Percentiles rank a stretch among this genome's conserved stretches.
Evolutionary conservation across 2,113 vertebrate genomes (phyloP).

Genomic region (Pao palembangensis): DNA sequence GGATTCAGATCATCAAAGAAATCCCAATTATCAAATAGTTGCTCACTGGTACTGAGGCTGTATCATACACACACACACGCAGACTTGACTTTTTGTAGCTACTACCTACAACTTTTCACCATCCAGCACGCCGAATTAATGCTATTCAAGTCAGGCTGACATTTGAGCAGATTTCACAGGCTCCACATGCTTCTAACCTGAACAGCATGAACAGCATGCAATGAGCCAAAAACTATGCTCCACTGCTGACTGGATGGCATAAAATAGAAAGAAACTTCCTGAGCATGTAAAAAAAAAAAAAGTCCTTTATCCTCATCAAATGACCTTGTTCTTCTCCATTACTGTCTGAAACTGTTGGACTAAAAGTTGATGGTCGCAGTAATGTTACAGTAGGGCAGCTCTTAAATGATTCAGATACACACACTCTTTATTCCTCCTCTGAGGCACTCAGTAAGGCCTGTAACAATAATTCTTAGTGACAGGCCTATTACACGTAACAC

Average conservation of each 20-base stretch:
- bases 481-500: conserved; percentile 54
- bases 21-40: too few relatives aligned
- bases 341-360: conserved; percentile 11
- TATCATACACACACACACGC: conserved; percentile 9
- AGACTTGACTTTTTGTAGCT: conserved; percentile 38
- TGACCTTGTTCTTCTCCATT: too few relatives aligned
- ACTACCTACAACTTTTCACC: conserved; percentile 56
- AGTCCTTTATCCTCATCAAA: not conserved
- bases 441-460: conserved; percentile 43
- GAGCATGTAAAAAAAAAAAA: not conserved
- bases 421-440: conserved; percentile 17
- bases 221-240: conserved; percentile 13
- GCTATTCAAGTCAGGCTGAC: conserved; percentile 18
- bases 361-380: conserved; percentile 46
- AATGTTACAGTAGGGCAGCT: conserved; percentile 42
- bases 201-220: conserved; percentile 33
- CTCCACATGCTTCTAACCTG: conserved; percentile 47
- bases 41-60: too few relatives aligned
- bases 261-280: not conserved
- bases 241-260: conserved; percentile 18
- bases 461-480: conserved; percentile 64
- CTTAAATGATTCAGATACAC: conserved; percentile 46
- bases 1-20: too few relatives aligned
- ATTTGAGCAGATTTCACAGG: conserved; percentile 48
- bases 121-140: conserved; percentile 47